A percentile compares a stretch with the other conserved stretches of the same genome.
Evolutionary conservation across 2,113 vertebrate species (phyloP).

Genomic region (Crotalus helleri): DNA sequence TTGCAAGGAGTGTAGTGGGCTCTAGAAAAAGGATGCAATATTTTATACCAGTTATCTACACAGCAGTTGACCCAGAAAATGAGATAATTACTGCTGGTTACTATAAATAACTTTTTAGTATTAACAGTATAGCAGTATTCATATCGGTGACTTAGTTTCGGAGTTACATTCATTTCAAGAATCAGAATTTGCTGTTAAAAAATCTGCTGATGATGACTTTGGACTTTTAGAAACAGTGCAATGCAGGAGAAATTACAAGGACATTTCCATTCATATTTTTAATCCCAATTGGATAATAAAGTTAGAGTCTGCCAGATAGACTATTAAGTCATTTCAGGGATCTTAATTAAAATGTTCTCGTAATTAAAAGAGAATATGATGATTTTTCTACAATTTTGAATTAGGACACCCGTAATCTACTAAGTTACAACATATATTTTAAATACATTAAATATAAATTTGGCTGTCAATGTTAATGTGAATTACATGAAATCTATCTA

Average conservation of each 20-base stretch:
- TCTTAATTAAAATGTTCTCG: neutral
- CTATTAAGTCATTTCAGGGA: neutral
- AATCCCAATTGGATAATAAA: neutral
- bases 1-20: neutral
- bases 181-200: neutral
- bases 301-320: neutral
- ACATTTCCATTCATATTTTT: neutral
- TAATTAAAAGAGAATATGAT: neutral
- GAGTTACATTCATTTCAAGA: neutral
- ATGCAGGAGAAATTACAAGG: neutral
- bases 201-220: neutral
- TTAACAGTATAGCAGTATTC: neutral
- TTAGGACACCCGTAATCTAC: neutral
- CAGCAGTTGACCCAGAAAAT: neutral
- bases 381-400: neutral
- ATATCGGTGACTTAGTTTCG: neutral
- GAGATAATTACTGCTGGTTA: conserved; percentile 48
- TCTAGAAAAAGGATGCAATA: neutral
- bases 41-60: neutral
- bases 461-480: neutral
- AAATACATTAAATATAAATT: neutral
- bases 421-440: neutral
- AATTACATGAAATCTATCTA: neutral
- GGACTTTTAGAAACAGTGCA: neutral
- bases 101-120: conserved; percentile 34